These are phyloP conservation scores for Agelas oroides DNA, from an alignment of 37 sponge, comb jelly and placozoan genomes.

Conservation along the genomic window DNA sequence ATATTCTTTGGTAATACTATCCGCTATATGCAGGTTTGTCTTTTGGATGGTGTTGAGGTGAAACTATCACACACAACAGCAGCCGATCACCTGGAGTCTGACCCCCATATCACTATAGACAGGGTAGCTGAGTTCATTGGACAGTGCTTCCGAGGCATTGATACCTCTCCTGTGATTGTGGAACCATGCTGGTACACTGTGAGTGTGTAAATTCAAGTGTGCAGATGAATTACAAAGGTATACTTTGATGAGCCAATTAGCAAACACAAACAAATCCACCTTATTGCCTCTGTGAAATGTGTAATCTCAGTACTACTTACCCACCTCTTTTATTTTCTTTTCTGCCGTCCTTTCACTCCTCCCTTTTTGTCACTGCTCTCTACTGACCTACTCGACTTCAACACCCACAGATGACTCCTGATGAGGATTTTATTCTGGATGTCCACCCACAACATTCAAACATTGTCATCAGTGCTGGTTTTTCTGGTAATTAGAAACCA, in stretches of 20 bases:
- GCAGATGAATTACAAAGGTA: no score
- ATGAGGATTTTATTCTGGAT: slow-evolving; percentile 48
- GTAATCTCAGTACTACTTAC: no score
- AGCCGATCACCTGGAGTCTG: no score
- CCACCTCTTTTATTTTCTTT: no score
- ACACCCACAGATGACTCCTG: slow-evolving; percentile 36
- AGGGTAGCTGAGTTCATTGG: slow-evolving; percentile 4
- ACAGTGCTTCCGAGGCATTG: slow-evolving; percentile 14
- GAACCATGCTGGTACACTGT: slow-evolving; percentile 65
- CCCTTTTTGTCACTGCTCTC: no score
- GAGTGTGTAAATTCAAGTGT: neutral
- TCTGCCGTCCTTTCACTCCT: no score
- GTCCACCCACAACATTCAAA: slow-evolving; percentile 53
- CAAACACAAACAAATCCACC: no score
- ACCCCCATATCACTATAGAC: neutral
- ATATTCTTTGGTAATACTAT: neutral
- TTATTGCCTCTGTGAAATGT: no score
- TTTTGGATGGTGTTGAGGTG: slow-evolving; percentile 10
- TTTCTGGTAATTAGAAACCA: slow-evolving; percentile 49
- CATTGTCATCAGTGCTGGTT: slow-evolving; percentile 69
- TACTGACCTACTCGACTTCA: no score
- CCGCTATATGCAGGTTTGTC: neutral
- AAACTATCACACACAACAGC: no score
- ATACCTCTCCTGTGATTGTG: slow-evolving; percentile 30
- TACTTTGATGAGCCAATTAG: no score